Evolutionary conservation across 2,888 invertebrate species (phyloP).

Genomic region (Drosophila neotestacea): DNA sequence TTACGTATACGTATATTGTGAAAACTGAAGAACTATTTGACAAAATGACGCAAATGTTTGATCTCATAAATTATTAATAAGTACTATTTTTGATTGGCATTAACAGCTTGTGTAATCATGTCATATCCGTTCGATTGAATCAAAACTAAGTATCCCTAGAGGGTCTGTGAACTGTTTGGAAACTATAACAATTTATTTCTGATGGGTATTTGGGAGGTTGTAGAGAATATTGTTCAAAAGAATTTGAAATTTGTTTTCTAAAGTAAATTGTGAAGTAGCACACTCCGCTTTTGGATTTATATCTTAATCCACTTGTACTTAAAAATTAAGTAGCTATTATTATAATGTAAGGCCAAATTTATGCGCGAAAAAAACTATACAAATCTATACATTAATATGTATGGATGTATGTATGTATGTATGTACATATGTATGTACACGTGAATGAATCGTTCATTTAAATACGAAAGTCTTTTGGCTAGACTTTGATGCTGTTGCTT

Average conservation of each 20-base stretch:
- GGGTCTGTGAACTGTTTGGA: not conserved
- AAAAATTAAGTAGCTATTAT: slow-evolving; percentile 25
- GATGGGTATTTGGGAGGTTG: too few relatives aligned
- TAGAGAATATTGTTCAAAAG: not conserved
- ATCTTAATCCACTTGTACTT: not conserved
- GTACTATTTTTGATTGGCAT: not conserved
- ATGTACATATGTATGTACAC: not conserved
- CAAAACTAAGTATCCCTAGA: not conserved
- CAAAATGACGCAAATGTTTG: not conserved
- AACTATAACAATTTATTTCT: not conserved
- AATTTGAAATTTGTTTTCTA: too few relatives aligned
- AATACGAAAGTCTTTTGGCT: slow-evolving; percentile 48
- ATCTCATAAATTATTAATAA: not conserved
- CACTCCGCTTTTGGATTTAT: too few relatives aligned
- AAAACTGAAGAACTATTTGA: not conserved
- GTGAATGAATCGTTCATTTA: slow-evolving; percentile 49
- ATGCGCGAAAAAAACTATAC: slow-evolving; percentile 7
- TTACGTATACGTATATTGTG: too few relatives aligned
- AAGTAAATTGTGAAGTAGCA: too few relatives aligned
- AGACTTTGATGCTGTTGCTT: slow-evolving; percentile 29
- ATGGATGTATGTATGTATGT: not conserved
- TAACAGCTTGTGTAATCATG: slow-evolving; percentile 2
- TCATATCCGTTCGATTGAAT: too few relatives aligned
- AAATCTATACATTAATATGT: not conserved
- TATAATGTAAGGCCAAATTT: slow-evolving; percentile 21